Evolutionary conservation across 1,140 invertebrate genomes (phyloP).

Genomic region (Drosophila parabipectinata): DNA sequence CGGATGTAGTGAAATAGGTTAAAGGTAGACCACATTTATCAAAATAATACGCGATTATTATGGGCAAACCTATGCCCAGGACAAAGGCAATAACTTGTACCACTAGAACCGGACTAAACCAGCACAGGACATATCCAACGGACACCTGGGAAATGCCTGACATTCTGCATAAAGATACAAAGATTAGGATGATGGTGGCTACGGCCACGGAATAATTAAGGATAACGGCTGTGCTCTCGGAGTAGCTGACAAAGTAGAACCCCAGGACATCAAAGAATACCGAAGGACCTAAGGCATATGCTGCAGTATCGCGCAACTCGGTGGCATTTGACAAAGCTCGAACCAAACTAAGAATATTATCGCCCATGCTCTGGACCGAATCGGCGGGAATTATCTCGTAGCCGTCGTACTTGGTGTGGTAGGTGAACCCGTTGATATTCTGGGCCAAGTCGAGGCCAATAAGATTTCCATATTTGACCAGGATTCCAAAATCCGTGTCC

Average conservation of each 20-base stretch:
- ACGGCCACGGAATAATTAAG: neutral
- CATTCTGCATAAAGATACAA: neutral
- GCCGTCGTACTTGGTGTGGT: conserved; percentile 94
- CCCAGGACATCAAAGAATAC: conserved; percentile 1
- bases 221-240: neutral
- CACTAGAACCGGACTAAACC: neutral
- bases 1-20: conserved; percentile 88
- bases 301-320: neutral
- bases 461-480: neutral
- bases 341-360: neutral
- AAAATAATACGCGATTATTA: conserved; percentile 84
- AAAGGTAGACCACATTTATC: conserved; percentile 84
- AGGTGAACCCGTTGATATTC: conserved; percentile 96
- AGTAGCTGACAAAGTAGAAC: neutral
- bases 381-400: conserved; percentile 73
- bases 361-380: conserved; percentile 1
- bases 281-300: neutral
- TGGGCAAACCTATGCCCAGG: conserved; percentile 84
- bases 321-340: conserved; percentile 3
- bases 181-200: neutral
- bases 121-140: neutral
- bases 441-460: conserved; percentile 97
- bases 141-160: neutral
- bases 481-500: conserved; percentile 92
- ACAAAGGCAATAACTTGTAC: conserved; percentile 21